Conservation (phyloP, 2,797 vertebrate genomes). For the Urosaurus nigricauda region DNA sequence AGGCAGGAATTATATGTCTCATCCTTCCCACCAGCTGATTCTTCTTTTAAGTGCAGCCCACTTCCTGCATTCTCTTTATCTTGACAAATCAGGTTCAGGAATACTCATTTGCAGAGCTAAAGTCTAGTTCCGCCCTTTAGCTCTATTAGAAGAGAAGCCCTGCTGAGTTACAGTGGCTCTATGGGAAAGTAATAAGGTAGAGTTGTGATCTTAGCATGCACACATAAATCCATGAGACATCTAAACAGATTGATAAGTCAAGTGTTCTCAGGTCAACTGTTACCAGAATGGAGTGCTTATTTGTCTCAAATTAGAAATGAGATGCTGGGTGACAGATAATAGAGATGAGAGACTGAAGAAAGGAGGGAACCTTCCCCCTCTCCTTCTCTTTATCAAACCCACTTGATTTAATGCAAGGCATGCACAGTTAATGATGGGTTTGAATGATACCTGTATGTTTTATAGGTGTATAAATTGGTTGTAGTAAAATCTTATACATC, state of each 20-base stretch:
- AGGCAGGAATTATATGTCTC: neutral
- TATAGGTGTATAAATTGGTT: conserved; percentile 84
- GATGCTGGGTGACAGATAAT: conserved; percentile 72
- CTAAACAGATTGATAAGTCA: conserved; percentile 75
- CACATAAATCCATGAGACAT: conserved; percentile 71
- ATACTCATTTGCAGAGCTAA: conserved; percentile 17
- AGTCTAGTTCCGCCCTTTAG: conserved; percentile 13
- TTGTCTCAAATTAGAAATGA: conserved; percentile 71
- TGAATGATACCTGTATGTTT: conserved; percentile 84
- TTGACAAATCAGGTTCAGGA: conserved; percentile 7
- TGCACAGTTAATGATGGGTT: conserved; percentile 77
- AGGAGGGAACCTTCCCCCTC: conserved; percentile 51
- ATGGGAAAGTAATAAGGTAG: conserved; percentile 55
- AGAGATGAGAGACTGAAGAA: conserved; percentile 59
- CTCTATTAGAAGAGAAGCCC: neutral
- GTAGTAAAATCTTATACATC: conserved; percentile 81
- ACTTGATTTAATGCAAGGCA: conserved; percentile 79
- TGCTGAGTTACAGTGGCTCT: conserved; percentile 29
- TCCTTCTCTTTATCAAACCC: conserved; percentile 63
- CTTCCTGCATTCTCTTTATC: neutral
- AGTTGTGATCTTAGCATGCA: conserved; percentile 65
- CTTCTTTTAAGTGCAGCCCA: neutral
- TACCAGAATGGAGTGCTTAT: conserved; percentile 75
- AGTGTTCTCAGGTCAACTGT: conserved; percentile 71
- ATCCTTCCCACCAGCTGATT: neutral